Conservation (phyloP, 2,888 invertebrate genomes). For the Cryptops parisi region DNA sequence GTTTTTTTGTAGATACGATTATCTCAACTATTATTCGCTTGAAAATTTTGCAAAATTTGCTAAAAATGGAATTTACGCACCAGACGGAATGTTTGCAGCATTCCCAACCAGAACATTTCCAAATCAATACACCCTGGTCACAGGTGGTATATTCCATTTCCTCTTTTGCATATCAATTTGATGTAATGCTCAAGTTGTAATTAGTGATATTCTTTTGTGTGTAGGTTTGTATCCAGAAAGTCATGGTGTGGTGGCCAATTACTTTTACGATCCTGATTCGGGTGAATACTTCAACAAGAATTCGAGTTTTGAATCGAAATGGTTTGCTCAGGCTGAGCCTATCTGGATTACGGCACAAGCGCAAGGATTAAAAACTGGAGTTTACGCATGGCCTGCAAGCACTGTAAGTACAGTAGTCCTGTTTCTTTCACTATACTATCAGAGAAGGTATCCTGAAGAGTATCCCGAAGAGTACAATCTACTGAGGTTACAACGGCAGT, state of each 20-base stretch:
- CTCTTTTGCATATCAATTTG: too few species aligned
- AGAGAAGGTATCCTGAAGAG: too few species aligned
- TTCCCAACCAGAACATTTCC: neutral
- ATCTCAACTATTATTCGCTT: neutral
- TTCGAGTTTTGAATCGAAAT: constrained; percentile 26
- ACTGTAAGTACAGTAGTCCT: neutral
- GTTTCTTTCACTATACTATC: too few species aligned
- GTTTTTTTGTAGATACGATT: neutral
- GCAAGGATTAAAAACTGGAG: neutral
- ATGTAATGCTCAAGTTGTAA: too few species aligned
- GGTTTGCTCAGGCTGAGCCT: constrained; percentile 14
- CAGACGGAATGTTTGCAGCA: neutral
- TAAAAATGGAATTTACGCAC: neutral
- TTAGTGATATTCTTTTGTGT: too few species aligned
- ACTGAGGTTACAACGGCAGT: too few species aligned
- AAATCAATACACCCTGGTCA: neutral
- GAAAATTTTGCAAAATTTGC: neutral
- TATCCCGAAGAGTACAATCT: too few species aligned
- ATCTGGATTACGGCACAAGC: constrained; percentile 11
- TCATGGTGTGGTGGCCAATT: neutral
- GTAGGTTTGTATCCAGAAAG: neutral
- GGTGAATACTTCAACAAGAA: too few species aligned
- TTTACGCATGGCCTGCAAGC: neutral
- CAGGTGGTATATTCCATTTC: too few species aligned
- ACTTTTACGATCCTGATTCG: neutral